Evolutionary conservation across 2,888 invertebrate genomes (phyloP), one percentile per base, ranked within the genome.

Genomic region (Andrena flavipes): DNA sequence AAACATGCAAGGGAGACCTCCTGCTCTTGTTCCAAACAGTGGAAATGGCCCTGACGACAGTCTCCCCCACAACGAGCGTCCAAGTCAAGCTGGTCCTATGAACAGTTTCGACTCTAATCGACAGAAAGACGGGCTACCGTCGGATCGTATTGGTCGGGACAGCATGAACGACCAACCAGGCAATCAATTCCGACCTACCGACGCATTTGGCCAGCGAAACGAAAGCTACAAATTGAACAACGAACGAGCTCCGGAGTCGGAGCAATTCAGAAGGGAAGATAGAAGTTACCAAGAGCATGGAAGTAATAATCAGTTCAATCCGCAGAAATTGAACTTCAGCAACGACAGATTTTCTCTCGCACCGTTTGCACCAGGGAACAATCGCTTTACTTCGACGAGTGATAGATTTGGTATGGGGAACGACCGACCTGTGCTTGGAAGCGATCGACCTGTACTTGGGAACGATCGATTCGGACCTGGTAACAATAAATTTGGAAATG

Each of bases 171-270:
- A 88, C n/a, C 82, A 85, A 26, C 76, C 62, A 29, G 67, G 77
- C n/a, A 88, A 85, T 49, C 84, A 84, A 4, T 90, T 87, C 51
- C 81, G 86, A 71, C 20, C 86, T 0, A 82, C 79, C 48, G 88
- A 90, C 51, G 8, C 74, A n/a, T 87, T 78, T n/a, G 63, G 56
- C 20, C 62, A 71, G 16, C 78, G 84, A 29, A 74, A 59, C 20
- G 85, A 85, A 6, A 69, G 35, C 23, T 84, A 70, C 59, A 76
- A 81, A 16, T 64, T 63, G 5, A 69, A 65, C n/a, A 81, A 84
- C 3, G 84, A 84, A 7, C 67, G 81, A n/a, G 23, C 23, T 7
- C 2, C 67, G 5, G 84, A 85, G 4, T 16, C 26, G 0, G 82
- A 87, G 62, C 76, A 59, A 42, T 88, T 86, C 13, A 79, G 79